These are phyloP conservation scores for Podarcis siculus DNA, from an alignment of 2,797 vertebrate species.

Conservation along the genomic window DNA sequence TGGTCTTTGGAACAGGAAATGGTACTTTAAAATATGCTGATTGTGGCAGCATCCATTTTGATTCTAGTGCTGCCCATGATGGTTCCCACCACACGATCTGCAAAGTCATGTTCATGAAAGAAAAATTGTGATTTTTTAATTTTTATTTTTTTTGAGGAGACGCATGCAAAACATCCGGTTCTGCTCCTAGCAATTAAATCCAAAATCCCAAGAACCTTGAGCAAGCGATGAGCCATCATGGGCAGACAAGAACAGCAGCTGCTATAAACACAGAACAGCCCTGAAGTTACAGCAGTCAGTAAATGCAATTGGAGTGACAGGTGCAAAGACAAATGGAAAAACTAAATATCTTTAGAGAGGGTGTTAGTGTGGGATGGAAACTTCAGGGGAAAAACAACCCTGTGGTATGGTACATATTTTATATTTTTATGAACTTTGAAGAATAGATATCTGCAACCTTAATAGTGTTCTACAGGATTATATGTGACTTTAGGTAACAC, in stretches of 20 bases:
- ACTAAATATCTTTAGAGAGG: slow-evolving; percentile 34
- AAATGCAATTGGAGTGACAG: slow-evolving; percentile 47
- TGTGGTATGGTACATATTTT: slow-evolving; percentile 53
- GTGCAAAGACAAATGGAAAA: slow-evolving; percentile 47
- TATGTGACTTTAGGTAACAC: slow-evolving; percentile 70
- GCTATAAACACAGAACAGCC: neutral
- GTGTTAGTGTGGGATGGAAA: slow-evolving; percentile 35
- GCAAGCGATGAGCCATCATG: neutral
- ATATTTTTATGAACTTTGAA: slow-evolving; percentile 67
- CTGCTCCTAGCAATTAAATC: neutral
- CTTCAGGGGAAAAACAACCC: slow-evolving; percentile 51
- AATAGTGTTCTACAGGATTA: slow-evolving; percentile 66
- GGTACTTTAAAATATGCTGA: neutral
- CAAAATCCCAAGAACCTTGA: neutral
- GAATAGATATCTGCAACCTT: slow-evolving; percentile 52
- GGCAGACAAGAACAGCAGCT: neutral
- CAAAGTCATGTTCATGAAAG: neutral
- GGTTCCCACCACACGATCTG: neutral
- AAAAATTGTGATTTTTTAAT: neutral
- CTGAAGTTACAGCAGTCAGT: slow-evolving; percentile 20
- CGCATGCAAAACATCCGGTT: neutral
- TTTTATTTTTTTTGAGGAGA: neutral
- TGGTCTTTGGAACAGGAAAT: neutral
- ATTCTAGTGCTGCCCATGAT: neutral
- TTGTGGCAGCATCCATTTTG: neutral